Percentiles rank a stretch among this genome's conserved stretches.
Evolutionary conservation across 2,797 vertebrate genomes (phyloP).

Genomic region (Malurus splendens): DNA sequence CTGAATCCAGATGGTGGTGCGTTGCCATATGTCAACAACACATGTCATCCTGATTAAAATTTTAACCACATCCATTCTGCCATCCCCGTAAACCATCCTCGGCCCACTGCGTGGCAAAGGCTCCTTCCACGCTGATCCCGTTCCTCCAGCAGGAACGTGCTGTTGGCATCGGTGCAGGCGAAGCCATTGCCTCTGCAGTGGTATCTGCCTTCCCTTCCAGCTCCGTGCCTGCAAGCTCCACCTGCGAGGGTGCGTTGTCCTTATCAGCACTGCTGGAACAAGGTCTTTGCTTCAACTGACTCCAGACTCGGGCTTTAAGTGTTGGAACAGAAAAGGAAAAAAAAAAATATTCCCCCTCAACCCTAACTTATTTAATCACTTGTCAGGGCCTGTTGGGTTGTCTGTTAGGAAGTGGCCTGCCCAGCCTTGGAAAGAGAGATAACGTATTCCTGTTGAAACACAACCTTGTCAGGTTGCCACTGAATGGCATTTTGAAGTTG

Average conservation of each 20-base stretch:
- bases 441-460: slow-evolving; percentile 50
- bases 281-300: slow-evolving; percentile 16
- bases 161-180: background rate
- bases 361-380: slow-evolving; percentile 40
- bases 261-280: slow-evolving; percentile 6
- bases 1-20: slow-evolving; percentile 77
- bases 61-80: slow-evolving; percentile 70
- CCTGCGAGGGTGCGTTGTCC: slow-evolving; percentile 11
- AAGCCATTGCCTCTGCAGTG: background rate
- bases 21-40: slow-evolving; percentile 78
- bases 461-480: slow-evolving; percentile 48
- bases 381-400: slow-evolving; percentile 44
- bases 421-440: slow-evolving; percentile 45
- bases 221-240: background rate
- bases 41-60: slow-evolving; percentile 80
- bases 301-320: background rate
- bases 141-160: slow-evolving; percentile 6
- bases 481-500: slow-evolving; percentile 34
- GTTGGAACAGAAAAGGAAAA: slow-evolving; percentile 1
- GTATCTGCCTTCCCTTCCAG: slow-evolving; percentile 22
- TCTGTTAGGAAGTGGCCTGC: slow-evolving; percentile 56
- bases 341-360: background rate
- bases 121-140: background rate
- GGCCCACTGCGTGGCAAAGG: slow-evolving; percentile 38
- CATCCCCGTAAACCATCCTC: slow-evolving; percentile 56